Percentiles rank a stretch among this genome's conserved stretches.
Evolutionary conservation across 2,113 vertebrate species (phyloP).

Genomic region (Urocitellus parryii): DNA sequence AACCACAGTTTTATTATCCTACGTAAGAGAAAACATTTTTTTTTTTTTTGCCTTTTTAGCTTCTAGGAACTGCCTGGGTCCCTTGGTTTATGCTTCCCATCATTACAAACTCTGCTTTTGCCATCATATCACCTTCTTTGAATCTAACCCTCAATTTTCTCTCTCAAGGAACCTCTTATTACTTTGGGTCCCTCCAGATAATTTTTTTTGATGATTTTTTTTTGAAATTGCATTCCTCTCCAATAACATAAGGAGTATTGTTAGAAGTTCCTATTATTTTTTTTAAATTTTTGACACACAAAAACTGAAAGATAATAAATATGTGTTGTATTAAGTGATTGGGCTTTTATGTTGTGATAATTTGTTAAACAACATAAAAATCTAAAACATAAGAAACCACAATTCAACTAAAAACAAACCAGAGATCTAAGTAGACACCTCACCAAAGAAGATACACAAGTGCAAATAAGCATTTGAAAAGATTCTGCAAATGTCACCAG

Average conservation of each 20-base stretch:
- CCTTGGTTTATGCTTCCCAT: neutral
- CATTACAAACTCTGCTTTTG: neutral
- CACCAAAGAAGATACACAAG: neutral
- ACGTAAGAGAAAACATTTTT: neutral
- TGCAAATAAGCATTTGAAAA: neutral
- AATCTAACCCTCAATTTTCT: neutral
- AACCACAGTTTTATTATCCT: neutral
- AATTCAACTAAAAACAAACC: neutral
- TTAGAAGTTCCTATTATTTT: rapidly evolving
- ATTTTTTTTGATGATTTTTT: too few relatives aligned
- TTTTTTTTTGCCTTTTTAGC: neutral
- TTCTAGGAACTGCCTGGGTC: neutral
- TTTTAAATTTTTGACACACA: neutral
- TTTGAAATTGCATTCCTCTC: neutral
- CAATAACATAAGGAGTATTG: neutral
- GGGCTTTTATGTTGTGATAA: neutral
- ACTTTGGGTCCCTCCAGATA: rapidly evolving
- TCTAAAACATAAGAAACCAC: neutral
- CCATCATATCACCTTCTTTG: neutral
- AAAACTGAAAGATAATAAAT: neutral
- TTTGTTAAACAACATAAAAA: neutral
- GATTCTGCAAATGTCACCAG: neutral
- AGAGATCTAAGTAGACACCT: too few relatives aligned
- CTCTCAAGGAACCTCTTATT: neutral
- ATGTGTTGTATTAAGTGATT: neutral